A percentile compares a stretch with the other conserved stretches of the same genome.
Evolutionary conservation across 1,140 invertebrate species (phyloP).

Genomic region (Cyclina sinensis): DNA sequence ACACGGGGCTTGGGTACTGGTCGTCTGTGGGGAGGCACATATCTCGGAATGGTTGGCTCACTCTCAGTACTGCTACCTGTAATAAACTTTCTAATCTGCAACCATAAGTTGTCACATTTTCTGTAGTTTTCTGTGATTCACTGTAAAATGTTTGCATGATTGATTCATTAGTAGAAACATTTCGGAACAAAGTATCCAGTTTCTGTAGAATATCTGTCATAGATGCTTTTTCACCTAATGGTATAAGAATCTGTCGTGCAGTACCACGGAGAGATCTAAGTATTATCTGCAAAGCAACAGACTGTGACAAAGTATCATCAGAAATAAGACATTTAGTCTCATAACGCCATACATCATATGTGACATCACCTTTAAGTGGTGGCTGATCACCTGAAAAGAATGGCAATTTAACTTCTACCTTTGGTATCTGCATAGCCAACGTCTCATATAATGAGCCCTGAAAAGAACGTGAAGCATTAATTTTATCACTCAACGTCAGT

Average conservation of each 20-base stretch:
- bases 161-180: slow-evolving; percentile 22
- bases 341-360: slow-evolving; percentile 23
- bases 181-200: slow-evolving; percentile 2
- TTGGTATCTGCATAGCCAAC: not conserved
- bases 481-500: not conserved
- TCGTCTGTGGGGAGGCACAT: not conserved
- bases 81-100: not conserved
- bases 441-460: not conserved
- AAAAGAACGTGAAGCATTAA: not conserved
- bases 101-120: slow-evolving; percentile 35
- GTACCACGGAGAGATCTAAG: not conserved
- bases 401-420: not conserved
- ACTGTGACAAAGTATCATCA: not conserved
- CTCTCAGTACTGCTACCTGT: not conserved
- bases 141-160: slow-evolving; percentile 28
- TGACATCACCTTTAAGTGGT: slow-evolving; percentile 4
- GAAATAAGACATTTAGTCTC: not conserved
- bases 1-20: not conserved
- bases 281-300: slow-evolving; percentile 15
- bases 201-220: not conserved
- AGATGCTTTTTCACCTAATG: slow-evolving; percentile 4
- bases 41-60: not conserved
- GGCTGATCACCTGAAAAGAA: not conserved
- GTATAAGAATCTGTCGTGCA: slow-evolving; percentile 8
- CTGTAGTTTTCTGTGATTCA: not conserved